These are phyloP conservation scores for Cosmia trapezina DNA, from an alignment of 2,888 invertebrate genomes.

Conservation along the genomic window DNA sequence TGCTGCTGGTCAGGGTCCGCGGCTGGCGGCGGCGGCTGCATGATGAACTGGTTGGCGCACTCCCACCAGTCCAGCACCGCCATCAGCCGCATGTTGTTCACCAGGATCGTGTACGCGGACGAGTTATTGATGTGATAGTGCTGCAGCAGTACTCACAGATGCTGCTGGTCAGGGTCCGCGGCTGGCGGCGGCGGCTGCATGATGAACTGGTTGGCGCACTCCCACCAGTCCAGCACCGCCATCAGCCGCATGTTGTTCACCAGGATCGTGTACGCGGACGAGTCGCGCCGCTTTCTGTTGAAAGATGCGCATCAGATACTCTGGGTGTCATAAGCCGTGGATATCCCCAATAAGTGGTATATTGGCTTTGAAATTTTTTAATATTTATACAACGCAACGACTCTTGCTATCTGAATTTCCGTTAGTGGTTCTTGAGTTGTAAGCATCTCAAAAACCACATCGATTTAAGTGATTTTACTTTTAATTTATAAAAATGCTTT, in stretches of 20 bases:
- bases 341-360: too few species aligned
- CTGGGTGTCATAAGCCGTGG: background rate
- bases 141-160: slow-evolving; percentile 67
- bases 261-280: slow-evolving; percentile 95
- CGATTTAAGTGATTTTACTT: background rate
- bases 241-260: slow-evolving; percentile 98
- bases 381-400: background rate
- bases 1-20: slow-evolving; percentile 78
- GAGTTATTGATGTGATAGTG: slow-evolving; percentile 79
- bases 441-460: background rate
- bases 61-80: slow-evolving; percentile 98
- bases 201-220: slow-evolving; percentile 95
- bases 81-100: slow-evolving; percentile 98
- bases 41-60: slow-evolving; percentile 94
- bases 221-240: slow-evolving; percentile 98
- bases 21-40: slow-evolving; percentile 86
- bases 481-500: background rate
- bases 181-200: slow-evolving; percentile 87
- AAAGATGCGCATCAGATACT: background rate
- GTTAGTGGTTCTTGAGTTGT: background rate
- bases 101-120: slow-evolving; percentile 95
- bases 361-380: too few species aligned
- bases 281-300: slow-evolving; percentile 90
- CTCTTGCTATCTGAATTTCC: background rate
- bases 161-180: slow-evolving; percentile 77